Conservation (phyloP, 2,797 vertebrate species). For the Serranus cabrilla region DNA sequence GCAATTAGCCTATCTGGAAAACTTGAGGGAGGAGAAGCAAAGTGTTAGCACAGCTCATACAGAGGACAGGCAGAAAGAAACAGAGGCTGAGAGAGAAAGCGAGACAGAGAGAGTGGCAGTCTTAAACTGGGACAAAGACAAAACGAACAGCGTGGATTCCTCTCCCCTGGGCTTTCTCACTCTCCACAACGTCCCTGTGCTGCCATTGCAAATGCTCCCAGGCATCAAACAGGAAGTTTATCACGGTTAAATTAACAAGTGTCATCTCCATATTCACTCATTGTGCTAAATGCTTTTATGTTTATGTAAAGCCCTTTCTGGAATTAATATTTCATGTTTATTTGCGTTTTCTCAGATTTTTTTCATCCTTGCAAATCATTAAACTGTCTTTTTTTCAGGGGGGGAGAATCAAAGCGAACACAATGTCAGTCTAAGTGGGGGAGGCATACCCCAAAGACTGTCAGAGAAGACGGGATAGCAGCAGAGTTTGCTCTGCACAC, state of each 20-base stretch:
- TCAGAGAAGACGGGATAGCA: constrained; percentile 72
- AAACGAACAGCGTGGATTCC: constrained; percentile 75
- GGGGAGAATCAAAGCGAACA: constrained; percentile 82
- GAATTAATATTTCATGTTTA: constrained; percentile 88
- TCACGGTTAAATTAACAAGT: constrained; percentile 86
- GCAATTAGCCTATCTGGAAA: constrained; percentile 65
- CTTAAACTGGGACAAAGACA: constrained; percentile 83
- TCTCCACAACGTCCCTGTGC: constrained; percentile 77
- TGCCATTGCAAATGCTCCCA: constrained; percentile 79
- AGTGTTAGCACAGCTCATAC: constrained; percentile 62
- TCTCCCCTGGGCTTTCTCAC: constrained; percentile 76
- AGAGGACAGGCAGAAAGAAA: constrained; percentile 60
- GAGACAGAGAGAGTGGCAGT: constrained; percentile 71
- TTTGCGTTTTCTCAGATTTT: constrained; percentile 75
- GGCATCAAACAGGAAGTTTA: constrained; percentile 87
- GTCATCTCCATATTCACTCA: constrained; percentile 85
- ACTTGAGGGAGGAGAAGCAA: constrained; percentile 72
- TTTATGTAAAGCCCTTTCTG: constrained; percentile 84
- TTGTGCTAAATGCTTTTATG: constrained; percentile 87
- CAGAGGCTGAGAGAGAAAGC: constrained; percentile 42
- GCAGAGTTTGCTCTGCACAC: constrained; percentile 70
- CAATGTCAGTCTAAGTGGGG: constrained; percentile 82
- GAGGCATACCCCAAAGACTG: constrained; percentile 80
- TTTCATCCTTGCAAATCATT: constrained; percentile 79
- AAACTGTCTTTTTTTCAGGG: constrained; percentile 71